Evolutionary conservation across 2,888 invertebrate species (phyloP).

Genomic region (Magallana nippona): DNA sequence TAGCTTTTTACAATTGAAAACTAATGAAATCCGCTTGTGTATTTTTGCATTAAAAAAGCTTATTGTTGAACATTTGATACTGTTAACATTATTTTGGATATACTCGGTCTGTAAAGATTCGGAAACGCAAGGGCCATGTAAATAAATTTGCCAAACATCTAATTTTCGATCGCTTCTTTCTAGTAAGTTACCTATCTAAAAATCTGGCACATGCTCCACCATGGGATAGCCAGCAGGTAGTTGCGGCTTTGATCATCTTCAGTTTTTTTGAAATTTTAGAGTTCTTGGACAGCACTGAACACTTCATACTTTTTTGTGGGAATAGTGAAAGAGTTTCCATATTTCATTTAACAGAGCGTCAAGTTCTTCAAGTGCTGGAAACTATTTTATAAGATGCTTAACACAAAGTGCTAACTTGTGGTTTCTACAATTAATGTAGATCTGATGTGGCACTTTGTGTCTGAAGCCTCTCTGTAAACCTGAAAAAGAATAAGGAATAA

Average conservation of each 20-base stretch:
- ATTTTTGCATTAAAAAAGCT: too few species aligned
- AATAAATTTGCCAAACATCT: too few species aligned
- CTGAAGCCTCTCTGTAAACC: constrained; percentile 42
- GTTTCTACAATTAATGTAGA: constrained; percentile 45
- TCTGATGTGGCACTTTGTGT: constrained; percentile 38
- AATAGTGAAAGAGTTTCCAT: constrained; percentile 44
- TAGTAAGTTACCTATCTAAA: too few species aligned
- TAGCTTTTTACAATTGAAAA: too few species aligned
- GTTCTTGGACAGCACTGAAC: constrained; percentile 34
- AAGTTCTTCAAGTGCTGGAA: constrained; percentile 37
- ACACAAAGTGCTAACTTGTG: constrained; percentile 43
- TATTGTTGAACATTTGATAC: too few species aligned
- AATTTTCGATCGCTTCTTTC: too few species aligned
- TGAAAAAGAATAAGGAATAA: not conserved
- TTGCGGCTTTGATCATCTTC: constrained; percentile 38
- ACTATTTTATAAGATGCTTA: constrained; percentile 43
- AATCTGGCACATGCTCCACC: not conserved
- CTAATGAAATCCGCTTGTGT: too few species aligned
- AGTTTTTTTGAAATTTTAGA: constrained; percentile 35
- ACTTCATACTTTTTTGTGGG: constrained; percentile 34
- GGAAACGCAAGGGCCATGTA: too few species aligned
- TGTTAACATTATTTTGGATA: too few species aligned
- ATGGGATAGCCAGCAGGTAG: constrained; percentile 41
- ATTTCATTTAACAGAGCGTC: constrained; percentile 35
- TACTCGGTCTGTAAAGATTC: too few species aligned